A percentile compares a stretch with the other conserved stretches of the same genome.
Evolutionary conservation across 2,113 vertebrate species (phyloP).

Genomic region (Cyprinodon brontotheroides): DNA sequence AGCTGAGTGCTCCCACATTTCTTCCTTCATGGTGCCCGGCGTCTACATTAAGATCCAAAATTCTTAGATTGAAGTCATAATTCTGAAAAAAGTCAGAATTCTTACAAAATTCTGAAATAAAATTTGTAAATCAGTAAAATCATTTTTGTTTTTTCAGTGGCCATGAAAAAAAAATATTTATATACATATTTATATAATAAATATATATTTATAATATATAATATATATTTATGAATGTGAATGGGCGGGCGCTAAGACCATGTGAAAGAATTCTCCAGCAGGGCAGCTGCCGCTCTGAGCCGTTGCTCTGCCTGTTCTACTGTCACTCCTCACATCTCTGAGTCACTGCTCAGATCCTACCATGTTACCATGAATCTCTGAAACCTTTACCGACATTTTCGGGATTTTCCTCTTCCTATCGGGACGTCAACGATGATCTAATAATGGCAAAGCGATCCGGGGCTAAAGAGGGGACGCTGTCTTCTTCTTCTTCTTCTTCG

Average conservation of each 20-base stretch:
- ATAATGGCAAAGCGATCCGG: conserved; percentile 75
- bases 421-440: conserved; percentile 37
- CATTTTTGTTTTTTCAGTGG: too few species aligned
- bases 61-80: too few species aligned
- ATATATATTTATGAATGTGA: background rate
- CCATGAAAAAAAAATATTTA: too few species aligned
- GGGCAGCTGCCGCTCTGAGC: background rate
- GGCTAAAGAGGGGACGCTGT: conserved; percentile 64
- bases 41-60: too few species aligned
- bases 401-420: background rate
- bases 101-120: too few species aligned
- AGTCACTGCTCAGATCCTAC: conserved; percentile 13
- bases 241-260: conserved; percentile 57
- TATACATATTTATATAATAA: background rate
- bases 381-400: background rate
- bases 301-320: conserved; percentile 4
- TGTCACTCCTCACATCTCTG: background rate
- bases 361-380: background rate
- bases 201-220: background rate
- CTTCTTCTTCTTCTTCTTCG: conserved; percentile 41
- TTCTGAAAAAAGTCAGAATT: too few species aligned
- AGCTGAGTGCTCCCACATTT: too few species aligned
- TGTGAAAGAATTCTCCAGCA: conserved; percentile 12
- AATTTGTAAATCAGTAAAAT: too few species aligned
- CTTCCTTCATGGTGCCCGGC: too few species aligned